These are phyloP conservation scores for Anseranas semipalmata DNA, from an alignment of 2,113 vertebrate genomes.

Conservation along the genomic window DNA sequence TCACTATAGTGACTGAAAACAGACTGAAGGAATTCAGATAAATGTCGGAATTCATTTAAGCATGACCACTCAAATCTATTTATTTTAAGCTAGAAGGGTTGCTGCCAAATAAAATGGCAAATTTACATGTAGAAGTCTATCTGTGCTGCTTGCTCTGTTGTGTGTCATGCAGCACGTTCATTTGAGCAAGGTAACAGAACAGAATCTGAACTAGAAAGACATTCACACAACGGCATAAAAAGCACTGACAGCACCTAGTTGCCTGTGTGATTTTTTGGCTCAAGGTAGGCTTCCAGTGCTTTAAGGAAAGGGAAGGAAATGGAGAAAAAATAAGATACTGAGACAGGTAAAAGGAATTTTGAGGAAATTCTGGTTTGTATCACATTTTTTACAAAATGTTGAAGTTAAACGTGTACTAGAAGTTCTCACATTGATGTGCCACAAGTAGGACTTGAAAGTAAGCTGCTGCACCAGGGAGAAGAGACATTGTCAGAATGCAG, in stretches of 20 bases:
- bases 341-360: not conserved
- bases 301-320: not conserved
- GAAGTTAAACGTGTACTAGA: not conserved
- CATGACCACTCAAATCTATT: slow-evolving; percentile 54
- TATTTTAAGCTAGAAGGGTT: slow-evolving; percentile 31
- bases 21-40: slow-evolving; percentile 67
- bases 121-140: slow-evolving; percentile 27
- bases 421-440: not conserved
- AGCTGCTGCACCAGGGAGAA: not conserved
- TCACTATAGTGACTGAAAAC: slow-evolving; percentile 65
- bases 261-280: not conserved
- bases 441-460: not conserved
- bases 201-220: not conserved
- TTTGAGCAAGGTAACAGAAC: not conserved
- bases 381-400: not conserved
- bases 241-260: not conserved
- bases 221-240: not conserved
- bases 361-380: not conserved
- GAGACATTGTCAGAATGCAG: not conserved
- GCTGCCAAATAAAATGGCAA: slow-evolving; percentile 61
- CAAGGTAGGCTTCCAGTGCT: not conserved
- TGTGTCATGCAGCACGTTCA: not conserved
- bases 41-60: slow-evolving; percentile 54
- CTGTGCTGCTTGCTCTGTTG: not conserved
- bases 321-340: not conserved